Conservation (phyloP, 2,888 invertebrate genomes). For the Hirudinaria manillensis region DNA sequence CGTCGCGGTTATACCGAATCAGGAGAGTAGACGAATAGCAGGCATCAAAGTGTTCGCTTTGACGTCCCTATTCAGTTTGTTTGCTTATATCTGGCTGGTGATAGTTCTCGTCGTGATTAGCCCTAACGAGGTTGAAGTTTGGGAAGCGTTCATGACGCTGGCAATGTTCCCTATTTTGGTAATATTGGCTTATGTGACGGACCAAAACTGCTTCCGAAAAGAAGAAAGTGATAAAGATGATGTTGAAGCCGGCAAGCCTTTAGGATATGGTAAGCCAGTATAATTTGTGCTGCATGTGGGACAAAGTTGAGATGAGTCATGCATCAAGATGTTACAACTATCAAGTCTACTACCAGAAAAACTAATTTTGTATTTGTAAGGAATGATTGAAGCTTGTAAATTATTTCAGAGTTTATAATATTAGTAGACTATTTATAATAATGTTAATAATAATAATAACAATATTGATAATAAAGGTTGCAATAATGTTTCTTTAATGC, state of each 20-base stretch:
- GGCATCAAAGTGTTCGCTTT: conserved; percentile 94
- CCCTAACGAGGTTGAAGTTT: conserved; percentile 82
- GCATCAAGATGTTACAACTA: background rate
- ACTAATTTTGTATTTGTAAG: too few relatives aligned
- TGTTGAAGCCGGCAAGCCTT: conserved; percentile 23
- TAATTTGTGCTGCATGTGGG: background rate
- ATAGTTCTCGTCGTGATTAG: conserved; percentile 82
- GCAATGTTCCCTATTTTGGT: conserved; percentile 94
- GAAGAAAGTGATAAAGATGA: conserved; percentile 32
- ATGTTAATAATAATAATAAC: too few relatives aligned
- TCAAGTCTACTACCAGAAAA: too few relatives aligned
- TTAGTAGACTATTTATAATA: too few relatives aligned
- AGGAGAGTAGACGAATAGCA: conserved; percentile 85
- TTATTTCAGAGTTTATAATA: too few relatives aligned
- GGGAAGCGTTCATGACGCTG: conserved; percentile 94
- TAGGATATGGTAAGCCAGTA: conserved; percentile 37
- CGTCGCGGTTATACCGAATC: conserved; percentile 79
- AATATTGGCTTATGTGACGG: conserved; percentile 89
- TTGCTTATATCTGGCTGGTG: conserved; percentile 98
- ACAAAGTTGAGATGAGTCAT: conserved; percentile 1
- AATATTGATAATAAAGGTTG: too few relatives aligned
- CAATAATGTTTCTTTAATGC: too few relatives aligned
- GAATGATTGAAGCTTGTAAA: too few relatives aligned
- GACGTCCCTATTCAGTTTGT: conserved; percentile 93
- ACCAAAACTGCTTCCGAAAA: conserved; percentile 59